Conservation (phyloP, 92 coral and sea anemone species). For the Montipora capitata region DNA sequence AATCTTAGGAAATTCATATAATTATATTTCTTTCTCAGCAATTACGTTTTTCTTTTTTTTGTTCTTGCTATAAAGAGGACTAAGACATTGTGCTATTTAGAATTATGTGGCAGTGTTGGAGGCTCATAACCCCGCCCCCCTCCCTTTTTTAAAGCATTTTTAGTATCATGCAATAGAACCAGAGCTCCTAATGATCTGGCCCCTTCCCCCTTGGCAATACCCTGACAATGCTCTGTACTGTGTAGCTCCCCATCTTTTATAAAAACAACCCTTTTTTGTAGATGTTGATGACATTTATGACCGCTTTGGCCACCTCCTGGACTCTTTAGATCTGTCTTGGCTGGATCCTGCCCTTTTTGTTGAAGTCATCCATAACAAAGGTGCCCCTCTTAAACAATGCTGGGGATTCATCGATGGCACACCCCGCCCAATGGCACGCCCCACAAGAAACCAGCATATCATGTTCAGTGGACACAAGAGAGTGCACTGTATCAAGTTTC, state of each 20-base stretch:
- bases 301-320: slow-evolving; percentile 55
- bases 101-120: slow-evolving; percentile 36
- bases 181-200: slow-evolving; percentile 5
- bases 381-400: slow-evolving; percentile 76
- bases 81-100: slow-evolving; percentile 38
- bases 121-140: not conserved
- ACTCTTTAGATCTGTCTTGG: slow-evolving; percentile 73
- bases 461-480: slow-evolving; percentile 81
- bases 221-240: not conserved
- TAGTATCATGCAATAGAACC: not conserved
- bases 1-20: slow-evolving; percentile 27
- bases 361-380: slow-evolving; percentile 65
- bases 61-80: slow-evolving; percentile 48
- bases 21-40: slow-evolving; percentile 33
- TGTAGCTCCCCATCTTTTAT: not conserved
- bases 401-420: slow-evolving; percentile 87
- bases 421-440: slow-evolving; percentile 78
- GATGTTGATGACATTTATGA: slow-evolving; percentile 62
- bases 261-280: not conserved
- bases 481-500: slow-evolving; percentile 67
- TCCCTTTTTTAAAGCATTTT: not conserved
- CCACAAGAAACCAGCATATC: slow-evolving; percentile 66
- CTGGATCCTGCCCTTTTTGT: slow-evolving; percentile 70
- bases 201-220: slow-evolving; percentile 1
- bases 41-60: slow-evolving; percentile 38